phyloP scores from a whole-genome alignment of 1,140 invertebrate species.

The Oscheius sp. region DNA sequence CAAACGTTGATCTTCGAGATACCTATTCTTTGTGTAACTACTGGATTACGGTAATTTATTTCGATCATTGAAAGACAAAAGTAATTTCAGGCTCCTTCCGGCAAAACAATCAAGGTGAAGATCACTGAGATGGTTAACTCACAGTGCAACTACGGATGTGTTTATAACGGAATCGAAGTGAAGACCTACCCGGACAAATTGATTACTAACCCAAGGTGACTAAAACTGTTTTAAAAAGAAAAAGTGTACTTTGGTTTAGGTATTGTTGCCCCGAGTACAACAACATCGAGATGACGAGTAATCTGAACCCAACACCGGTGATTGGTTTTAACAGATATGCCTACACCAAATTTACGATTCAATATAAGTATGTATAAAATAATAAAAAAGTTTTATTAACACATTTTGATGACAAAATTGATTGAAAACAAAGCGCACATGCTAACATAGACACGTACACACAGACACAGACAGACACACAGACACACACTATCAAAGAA shows the following conservation, averaged over 20 bases:
- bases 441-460: too few species aligned
- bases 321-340: conserved; percentile 13
- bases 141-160: conserved; percentile 16
- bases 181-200: conserved; percentile 7
- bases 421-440: too few species aligned
- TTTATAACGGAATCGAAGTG: conserved; percentile 13
- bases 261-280: conserved; percentile 23
- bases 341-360: conserved; percentile 3
- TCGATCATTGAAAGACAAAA: neutral
- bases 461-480: too few species aligned
- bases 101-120: conserved; percentile 12
- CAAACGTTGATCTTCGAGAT: conserved; percentile 1
- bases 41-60: conserved; percentile 7
- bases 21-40: conserved; percentile 2
- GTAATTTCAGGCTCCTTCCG: conserved; percentile 4
- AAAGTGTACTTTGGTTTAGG: neutral
- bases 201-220: neutral
- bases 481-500: too few species aligned
- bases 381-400: neutral
- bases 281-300: neutral
- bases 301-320: conserved; percentile 12
- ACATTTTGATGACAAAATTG: too few species aligned
- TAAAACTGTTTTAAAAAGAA: neutral
- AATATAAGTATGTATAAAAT: conserved; percentile 1
- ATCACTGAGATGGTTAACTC: conserved; percentile 6